These are phyloP conservation scores for Eclectus roratus DNA, from an alignment of 2,113 vertebrate species.

Conservation along the genomic window DNA sequence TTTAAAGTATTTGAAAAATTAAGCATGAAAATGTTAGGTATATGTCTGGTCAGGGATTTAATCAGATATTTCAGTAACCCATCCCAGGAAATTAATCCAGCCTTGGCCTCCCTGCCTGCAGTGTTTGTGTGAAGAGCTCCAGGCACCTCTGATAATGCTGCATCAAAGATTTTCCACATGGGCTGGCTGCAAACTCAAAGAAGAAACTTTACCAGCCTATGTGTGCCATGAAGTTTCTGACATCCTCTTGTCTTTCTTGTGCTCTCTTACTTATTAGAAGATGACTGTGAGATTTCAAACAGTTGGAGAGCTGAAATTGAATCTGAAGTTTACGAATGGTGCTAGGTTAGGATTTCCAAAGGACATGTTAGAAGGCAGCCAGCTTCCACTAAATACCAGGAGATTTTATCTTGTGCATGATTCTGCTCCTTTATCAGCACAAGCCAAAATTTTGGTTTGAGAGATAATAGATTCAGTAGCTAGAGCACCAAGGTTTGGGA, in stretches of 20 bases:
- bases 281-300: neutral
- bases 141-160: neutral
- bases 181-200: conserved; percentile 55
- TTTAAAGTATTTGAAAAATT: neutral
- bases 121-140: conserved; percentile 25
- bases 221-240: conserved; percentile 21
- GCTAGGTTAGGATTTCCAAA: neutral
- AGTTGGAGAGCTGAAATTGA: conserved; percentile 14
- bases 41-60: neutral
- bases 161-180: conserved; percentile 35
- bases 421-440: neutral
- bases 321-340: neutral
- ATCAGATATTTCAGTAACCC: conserved; percentile 48
- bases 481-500: neutral
- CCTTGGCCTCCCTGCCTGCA: neutral
- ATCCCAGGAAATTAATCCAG: conserved; percentile 47
- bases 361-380: neutral
- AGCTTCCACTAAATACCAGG: neutral
- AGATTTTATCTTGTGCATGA: neutral
- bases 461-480: neutral
- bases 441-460: neutral
- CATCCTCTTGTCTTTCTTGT: conserved; percentile 48
- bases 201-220: conserved; percentile 31
- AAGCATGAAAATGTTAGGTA: neutral
- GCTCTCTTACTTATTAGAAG: conserved; percentile 28